These are phyloP conservation scores for Drosophila sordidula DNA, from an alignment of 2,888 invertebrate species.

Conservation along the genomic window DNA sequence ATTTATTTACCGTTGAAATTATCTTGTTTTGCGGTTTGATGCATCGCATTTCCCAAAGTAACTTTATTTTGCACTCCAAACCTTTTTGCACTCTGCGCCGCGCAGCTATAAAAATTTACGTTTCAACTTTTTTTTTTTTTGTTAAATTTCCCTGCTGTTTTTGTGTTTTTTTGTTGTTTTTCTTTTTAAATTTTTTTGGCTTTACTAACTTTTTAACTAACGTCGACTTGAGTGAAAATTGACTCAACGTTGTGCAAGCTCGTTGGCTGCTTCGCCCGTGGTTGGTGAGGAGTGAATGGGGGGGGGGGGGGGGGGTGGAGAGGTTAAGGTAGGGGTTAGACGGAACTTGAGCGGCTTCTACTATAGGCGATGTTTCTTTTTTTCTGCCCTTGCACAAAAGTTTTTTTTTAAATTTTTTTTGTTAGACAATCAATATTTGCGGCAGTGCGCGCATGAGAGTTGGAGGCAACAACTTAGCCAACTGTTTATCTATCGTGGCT, in stretches of 20 bases:
- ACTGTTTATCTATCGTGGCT: conserved; percentile 74
- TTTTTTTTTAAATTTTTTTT: conserved; percentile 48
- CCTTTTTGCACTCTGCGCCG: conserved; percentile 71
- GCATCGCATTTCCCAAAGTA: conserved; percentile 78
- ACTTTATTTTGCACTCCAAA: conserved; percentile 80
- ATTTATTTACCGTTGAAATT: conserved; percentile 83
- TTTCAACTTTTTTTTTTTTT: conserved; percentile 42
- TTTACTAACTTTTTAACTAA: conserved; percentile 76
- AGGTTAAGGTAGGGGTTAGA: not conserved
- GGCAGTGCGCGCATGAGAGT: conserved; percentile 35
- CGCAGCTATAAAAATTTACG: conserved; percentile 70
- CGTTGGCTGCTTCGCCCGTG: conserved; percentile 19
- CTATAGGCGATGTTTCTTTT: conserved; percentile 57
- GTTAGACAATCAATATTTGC: conserved; percentile 78
- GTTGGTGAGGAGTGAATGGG: not conserved
- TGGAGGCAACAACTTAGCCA: conserved; percentile 40
- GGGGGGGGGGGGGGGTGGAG: not conserved
- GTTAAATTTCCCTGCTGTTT: conserved; percentile 9
- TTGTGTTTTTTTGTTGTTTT: conserved; percentile 17
- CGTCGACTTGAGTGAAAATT: conserved; percentile 79
- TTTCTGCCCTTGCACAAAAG: conserved; percentile 51
- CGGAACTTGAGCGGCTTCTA: conserved; percentile 1
- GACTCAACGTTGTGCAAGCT: conserved; percentile 57
- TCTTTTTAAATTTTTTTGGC: conserved; percentile 30
- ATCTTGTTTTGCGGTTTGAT: conserved; percentile 82